phyloP scores from a whole-genome alignment of 2,113 vertebrate genomes.

The Melanotaenia duboulayi region DNA sequence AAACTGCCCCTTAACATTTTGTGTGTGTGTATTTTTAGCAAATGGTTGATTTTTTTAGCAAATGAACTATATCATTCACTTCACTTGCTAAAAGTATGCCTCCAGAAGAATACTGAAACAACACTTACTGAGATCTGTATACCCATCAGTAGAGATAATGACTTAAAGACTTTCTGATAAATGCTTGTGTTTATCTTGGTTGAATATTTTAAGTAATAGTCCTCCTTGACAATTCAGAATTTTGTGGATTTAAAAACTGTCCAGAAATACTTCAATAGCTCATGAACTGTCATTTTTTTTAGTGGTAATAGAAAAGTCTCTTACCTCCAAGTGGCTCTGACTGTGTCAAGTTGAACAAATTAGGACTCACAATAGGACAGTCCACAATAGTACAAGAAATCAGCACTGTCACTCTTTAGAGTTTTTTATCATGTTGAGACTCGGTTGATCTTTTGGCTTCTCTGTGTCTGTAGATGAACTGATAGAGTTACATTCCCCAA shows the following conservation, averaged over 20 bases:
- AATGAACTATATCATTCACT: too few relatives aligned
- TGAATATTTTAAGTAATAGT: too few relatives aligned
- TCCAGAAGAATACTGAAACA: too few relatives aligned
- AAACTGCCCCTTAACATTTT: not conserved
- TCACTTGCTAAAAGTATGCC: too few relatives aligned
- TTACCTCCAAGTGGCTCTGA: not conserved
- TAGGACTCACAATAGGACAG: not conserved
- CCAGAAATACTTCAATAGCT: not conserved
- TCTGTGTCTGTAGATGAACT: conserved; percentile 28
- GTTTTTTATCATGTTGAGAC: not conserved
- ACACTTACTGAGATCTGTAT: too few relatives aligned
- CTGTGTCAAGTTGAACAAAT: not conserved
- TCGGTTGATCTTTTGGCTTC: not conserved
- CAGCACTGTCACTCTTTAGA: not conserved
- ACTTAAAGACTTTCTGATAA: too few relatives aligned
- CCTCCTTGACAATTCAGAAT: too few relatives aligned
- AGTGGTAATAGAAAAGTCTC: not conserved
- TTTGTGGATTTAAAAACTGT: not conserved
- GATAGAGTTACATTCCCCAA: conserved; percentile 69
- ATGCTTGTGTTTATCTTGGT: too few relatives aligned
- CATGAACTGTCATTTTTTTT: not conserved
- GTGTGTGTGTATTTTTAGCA: not conserved
- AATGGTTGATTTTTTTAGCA: not conserved
- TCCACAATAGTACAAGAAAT: not conserved
- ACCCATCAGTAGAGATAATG: too few relatives aligned